Conservation (phyloP, 2,113 vertebrate species). For the Camelus dromedarius region DNA sequence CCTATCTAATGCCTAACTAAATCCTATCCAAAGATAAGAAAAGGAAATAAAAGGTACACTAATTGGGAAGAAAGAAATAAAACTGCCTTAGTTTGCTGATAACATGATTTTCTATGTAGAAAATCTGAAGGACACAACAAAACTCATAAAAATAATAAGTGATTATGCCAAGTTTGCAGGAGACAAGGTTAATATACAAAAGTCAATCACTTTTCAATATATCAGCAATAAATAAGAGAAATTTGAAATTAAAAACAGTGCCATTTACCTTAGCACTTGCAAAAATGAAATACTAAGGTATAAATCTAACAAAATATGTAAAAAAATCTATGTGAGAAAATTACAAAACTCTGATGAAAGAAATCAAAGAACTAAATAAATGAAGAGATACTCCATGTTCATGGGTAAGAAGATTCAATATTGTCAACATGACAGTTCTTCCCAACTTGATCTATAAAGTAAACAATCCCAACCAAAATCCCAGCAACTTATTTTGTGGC, state of each 20-base stretch:
- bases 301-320: not conserved
- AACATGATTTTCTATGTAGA: not conserved
- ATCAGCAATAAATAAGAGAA: not conserved
- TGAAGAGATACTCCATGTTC: not conserved
- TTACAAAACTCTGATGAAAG: not conserved
- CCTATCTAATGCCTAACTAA: not conserved
- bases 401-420: not conserved
- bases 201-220: not conserved
- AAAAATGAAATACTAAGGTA: not conserved
- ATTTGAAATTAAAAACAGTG: not conserved
- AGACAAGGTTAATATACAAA: not conserved
- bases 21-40: not conserved
- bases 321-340: not conserved
- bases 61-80: not conserved
- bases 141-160: not conserved
- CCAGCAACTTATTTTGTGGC: not conserved
- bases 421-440: not conserved
- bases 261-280: not conserved
- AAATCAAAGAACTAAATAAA: not conserved
- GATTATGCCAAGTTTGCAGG: not conserved
- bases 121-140: not conserved
- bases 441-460: not conserved
- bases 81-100: not conserved
- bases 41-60: not conserved
- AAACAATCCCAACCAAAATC: not conserved